Evolutionary conservation across 2,888 invertebrate species (phyloP).

Genomic region (Matsumyia berberina): DNA sequence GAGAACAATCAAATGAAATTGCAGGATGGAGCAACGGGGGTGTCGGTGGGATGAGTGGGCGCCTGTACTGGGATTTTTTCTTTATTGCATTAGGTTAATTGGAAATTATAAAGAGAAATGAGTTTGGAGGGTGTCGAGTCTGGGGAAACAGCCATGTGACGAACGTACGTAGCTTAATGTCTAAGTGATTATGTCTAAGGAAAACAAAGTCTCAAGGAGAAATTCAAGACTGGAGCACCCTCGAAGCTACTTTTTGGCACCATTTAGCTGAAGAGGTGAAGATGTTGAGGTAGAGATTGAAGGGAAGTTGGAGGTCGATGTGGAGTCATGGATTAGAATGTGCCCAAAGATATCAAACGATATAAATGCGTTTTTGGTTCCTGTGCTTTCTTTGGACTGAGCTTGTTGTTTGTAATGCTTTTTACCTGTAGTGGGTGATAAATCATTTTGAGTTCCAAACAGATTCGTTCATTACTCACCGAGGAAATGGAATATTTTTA

Average conservation of each 20-base stretch:
- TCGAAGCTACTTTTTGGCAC: not conserved
- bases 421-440: conserved; percentile 48
- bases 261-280: not conserved
- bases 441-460: conserved; percentile 57
- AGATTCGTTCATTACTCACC: conserved; percentile 62
- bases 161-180: conserved; percentile 32
- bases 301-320: no score
- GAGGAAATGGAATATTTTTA: conserved; percentile 23
- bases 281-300: no score
- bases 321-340: conserved; percentile 28
- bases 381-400: not conserved
- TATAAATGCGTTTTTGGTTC: conserved; percentile 30
- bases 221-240: not conserved
- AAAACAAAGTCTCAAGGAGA: not conserved
- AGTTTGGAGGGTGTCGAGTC: not conserved
- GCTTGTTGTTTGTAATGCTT: conserved; percentile 42
- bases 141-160: not conserved
- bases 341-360: conserved; percentile 47
- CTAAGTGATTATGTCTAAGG: conserved; percentile 45
- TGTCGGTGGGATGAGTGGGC: conserved; percentile 24
- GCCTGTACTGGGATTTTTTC: conserved; percentile 10
- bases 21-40: conserved; percentile 19
- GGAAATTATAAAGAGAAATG: conserved; percentile 62
- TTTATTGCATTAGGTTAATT: conserved; percentile 72
- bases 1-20: conserved; percentile 68